Evolutionary conservation across 1,140 invertebrate species (phyloP).

Genomic region (Megathymus violae): DNA sequence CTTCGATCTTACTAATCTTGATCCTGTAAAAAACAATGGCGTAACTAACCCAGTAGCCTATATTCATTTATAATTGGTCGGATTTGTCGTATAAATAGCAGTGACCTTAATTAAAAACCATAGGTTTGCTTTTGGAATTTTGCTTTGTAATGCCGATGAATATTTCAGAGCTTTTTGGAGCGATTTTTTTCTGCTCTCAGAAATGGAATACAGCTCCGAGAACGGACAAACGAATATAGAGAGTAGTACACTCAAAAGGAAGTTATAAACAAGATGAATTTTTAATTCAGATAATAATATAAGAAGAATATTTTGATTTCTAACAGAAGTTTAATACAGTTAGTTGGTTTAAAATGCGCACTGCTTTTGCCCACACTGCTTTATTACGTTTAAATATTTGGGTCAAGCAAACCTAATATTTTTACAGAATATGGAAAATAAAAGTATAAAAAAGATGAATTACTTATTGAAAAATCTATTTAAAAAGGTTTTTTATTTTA

Average conservation of each 20-base stretch:
- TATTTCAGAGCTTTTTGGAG: background rate
- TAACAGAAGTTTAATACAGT: too few species aligned
- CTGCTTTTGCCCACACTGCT: too few species aligned
- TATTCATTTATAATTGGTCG: background rate
- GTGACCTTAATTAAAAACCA: slow-evolving; percentile 2
- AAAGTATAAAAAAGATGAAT: too few species aligned
- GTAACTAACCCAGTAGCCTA: background rate
- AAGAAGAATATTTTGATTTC: too few species aligned
- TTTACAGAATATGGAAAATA: too few species aligned
- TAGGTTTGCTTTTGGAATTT: slow-evolving; percentile 2
- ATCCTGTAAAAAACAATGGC: too few species aligned
- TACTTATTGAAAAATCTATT: too few species aligned
- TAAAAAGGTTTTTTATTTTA: too few species aligned
- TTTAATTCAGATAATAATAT: background rate
- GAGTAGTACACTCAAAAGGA: background rate
- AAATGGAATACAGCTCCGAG: background rate
- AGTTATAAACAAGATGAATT: background rate
- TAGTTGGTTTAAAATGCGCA: too few species aligned
- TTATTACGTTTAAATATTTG: too few species aligned
- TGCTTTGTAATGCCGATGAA: slow-evolving; percentile 1
- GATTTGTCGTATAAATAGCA: background rate
- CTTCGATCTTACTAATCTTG: too few species aligned
- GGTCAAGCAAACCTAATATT: too few species aligned
- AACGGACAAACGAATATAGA: background rate
- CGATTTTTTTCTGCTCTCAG: background rate